phyloP scores from a whole-genome alignment of 2,888 invertebrate genomes.

The Augochlorella aurata region DNA sequence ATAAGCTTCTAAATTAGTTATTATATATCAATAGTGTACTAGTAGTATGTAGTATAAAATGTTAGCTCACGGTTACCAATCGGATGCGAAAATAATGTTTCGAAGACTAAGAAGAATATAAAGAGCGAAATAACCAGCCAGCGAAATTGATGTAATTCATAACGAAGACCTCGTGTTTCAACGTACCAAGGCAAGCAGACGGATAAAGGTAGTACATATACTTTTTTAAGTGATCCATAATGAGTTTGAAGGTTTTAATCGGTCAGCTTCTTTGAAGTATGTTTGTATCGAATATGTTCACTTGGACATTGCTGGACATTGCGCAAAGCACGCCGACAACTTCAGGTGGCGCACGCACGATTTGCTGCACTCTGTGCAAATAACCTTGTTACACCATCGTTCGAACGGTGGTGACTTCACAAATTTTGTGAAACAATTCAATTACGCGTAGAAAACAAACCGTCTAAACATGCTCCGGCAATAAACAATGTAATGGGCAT shows the following conservation, averaged over 20 bases:
- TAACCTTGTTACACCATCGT: slow-evolving; percentile 61
- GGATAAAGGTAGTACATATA: neutral
- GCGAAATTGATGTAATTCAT: neutral
- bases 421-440: slow-evolving; percentile 33
- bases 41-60: neutral
- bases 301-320: slow-evolving; percentile 18
- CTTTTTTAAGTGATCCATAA: neutral
- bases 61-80: neutral
- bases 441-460: neutral
- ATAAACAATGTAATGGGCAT: neutral
- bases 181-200: neutral
- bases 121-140: neutral
- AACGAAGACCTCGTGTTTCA: neutral
- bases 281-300: slow-evolving; percentile 28
- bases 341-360: slow-evolving; percentile 55
- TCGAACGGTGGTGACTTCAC: slow-evolving; percentile 39
- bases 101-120: neutral
- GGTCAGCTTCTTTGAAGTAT: slow-evolving; percentile 6
- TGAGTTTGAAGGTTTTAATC: neutral
- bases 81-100: neutral
- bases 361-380: slow-evolving; percentile 56
- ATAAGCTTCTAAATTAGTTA: neutral
- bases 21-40: neutral
- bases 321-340: slow-evolving; percentile 53
- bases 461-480: neutral